Percentiles rank a stretch among this genome's conserved stretches.
Conservation (phyloP, 2,113 vertebrate genomes). For the Aspidoscelis tigris region DNA sequence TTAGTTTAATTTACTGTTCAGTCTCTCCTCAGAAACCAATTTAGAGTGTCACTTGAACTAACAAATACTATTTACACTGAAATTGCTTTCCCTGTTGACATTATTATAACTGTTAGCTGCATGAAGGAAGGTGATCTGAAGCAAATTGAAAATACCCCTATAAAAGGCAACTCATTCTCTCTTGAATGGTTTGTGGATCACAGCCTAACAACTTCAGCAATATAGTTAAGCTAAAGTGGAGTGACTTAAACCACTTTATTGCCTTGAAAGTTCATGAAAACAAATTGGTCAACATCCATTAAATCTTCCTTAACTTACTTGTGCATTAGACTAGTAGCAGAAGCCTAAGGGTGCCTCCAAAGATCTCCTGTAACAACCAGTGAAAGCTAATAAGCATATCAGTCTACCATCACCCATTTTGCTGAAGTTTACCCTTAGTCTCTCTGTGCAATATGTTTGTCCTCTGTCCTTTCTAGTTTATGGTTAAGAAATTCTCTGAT, state of each 20-base stretch:
- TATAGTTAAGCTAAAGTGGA: constrained; percentile 7
- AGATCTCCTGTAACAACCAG: background rate
- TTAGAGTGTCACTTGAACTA: constrained; percentile 58
- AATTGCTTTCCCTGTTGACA: constrained; percentile 62
- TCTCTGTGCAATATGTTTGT: background rate
- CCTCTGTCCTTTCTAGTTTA: background rate
- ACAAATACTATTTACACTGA: constrained; percentile 60
- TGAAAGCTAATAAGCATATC: constrained; percentile 9
- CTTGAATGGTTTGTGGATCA: constrained; percentile 31
- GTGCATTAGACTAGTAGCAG: constrained; percentile 3
- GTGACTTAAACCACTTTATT: background rate
- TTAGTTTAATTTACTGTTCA: constrained; percentile 62
- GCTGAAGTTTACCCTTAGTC: background rate
- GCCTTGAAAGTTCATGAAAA: constrained; percentile 23
- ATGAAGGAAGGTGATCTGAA: constrained; percentile 24
- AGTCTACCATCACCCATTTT: background rate
- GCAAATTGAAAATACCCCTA: constrained; percentile 30
- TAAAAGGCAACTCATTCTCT: constrained; percentile 18
- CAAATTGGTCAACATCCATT: constrained; percentile 17
- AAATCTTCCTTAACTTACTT: constrained; percentile 24
- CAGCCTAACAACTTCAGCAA: background rate
- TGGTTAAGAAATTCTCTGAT: no score
- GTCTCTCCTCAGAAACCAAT: constrained; percentile 57
- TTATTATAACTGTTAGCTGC: constrained; percentile 52
- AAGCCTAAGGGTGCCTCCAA: background rate